Evolutionary conservation across 2,113 vertebrate species (phyloP).

Genomic region (Halcyon malimbica): DNA sequence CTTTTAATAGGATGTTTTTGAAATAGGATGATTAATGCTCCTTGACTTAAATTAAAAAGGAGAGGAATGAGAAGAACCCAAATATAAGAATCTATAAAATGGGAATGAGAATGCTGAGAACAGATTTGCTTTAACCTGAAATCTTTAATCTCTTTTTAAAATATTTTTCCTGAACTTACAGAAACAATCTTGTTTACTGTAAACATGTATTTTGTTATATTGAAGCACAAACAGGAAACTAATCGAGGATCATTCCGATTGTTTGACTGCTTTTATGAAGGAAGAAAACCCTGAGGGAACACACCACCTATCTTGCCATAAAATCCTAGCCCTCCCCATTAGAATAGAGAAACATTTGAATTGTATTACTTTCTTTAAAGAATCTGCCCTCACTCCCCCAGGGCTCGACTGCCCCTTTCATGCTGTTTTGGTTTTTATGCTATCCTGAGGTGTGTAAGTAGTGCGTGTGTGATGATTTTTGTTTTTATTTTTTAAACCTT

Average conservation of each 20-base stretch:
- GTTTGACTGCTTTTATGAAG: background rate
- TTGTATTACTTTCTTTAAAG: background rate
- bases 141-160: background rate
- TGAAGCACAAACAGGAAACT: background rate
- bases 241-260: background rate
- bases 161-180: background rate
- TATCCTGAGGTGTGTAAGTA: background rate
- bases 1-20: background rate
- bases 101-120: background rate
- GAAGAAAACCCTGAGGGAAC: background rate
- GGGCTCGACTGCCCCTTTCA: rapidly evolving
- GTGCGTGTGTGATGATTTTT: background rate
- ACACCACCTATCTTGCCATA: background rate
- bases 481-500: background rate
- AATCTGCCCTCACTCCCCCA: background rate
- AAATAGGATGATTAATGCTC: background rate
- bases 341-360: background rate
- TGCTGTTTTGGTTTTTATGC: background rate
- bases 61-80: background rate
- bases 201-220: background rate
- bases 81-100: background rate
- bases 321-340: background rate
- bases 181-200: background rate
- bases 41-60: background rate
- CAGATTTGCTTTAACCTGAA: background rate